Base-by-base conservation (phyloP, 2,797 vertebrate species). In the Acanthiza pusilla region DNA sequence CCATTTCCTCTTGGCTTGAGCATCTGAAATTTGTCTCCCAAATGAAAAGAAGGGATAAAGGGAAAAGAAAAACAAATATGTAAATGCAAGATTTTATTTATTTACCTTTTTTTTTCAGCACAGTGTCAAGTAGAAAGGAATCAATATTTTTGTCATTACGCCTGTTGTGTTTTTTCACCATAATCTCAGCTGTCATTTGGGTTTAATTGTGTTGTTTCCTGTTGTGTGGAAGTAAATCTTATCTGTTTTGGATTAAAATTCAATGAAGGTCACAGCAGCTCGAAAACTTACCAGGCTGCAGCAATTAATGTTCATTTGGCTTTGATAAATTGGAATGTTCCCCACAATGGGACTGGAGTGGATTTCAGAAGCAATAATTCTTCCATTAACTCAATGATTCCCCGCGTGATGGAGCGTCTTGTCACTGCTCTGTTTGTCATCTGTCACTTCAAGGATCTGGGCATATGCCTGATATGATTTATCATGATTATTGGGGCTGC, bases 271-370 rank as follows among this genome's bases (percentile, higher is more conserved):
- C 98, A 98, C 91, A 97, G 97, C 91, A 87, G 97, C 97, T 98
- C 94, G 96, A 98, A 98, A 98, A 98, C 97, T 98, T 97, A 97
- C 85, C 97, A 98, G 98, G 97, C 98, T 97, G 97, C 97, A 96
- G 97, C 98, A 98, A 98, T 98, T 98, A 98, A 98, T 98, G 98
- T 98, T 98, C 97, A 98, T 98, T 98, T 98, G 98, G 98, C 97
- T 98, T 98, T 98, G 98, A 98, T 98, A 97, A 98, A 98, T 98
- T 98, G 98, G 97, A 97, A 96, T 88, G 90, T 97, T 98, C 98
- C 95, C 96, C 95, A 97, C 97, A 97, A 97, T 97, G 97, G 96
- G 95, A 98, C 93, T 97, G 96, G 97, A 98, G 98, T 97, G 96
- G 96, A 96, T 98, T 98, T 98, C 96, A 95, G 96, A 97, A 97